Conservation (phyloP, 2,797 vertebrate genomes). For the Rhinogobio ventralis region DNA sequence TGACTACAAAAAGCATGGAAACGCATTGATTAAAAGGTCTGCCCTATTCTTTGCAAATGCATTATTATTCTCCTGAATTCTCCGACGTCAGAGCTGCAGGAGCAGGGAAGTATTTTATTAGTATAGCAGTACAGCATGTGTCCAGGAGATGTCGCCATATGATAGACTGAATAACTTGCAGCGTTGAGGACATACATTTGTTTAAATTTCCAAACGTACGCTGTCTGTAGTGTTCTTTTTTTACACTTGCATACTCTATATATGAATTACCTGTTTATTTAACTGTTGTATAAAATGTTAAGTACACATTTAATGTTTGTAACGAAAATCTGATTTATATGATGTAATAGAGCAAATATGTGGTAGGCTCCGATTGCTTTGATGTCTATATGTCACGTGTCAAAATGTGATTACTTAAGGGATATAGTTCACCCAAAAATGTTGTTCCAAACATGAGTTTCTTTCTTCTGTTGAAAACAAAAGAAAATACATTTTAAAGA, state of each 20-base stretch:
- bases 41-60: neutral
- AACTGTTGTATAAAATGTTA: neutral
- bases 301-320: neutral
- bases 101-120: neutral
- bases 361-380: neutral
- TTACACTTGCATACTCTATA: neutral
- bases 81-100: neutral
- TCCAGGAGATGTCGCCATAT: slow-evolving; percentile 76
- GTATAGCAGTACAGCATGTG: neutral
- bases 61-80: neutral
- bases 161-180: slow-evolving; percentile 5
- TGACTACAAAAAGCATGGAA: neutral
- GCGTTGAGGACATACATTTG: neutral
- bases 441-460: no score
- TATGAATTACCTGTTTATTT: neutral
- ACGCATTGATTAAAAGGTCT: neutral
- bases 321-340: neutral
- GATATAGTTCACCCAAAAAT: no score
- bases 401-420: neutral
- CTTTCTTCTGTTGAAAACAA: no score
- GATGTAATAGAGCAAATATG: slow-evolving; percentile 18
- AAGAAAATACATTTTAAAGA: no score
- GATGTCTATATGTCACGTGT: slow-evolving; percentile 5
- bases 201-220: neutral
- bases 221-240: neutral